Base-by-base conservation (phyloP, 1,140 invertebrate species). In the Papilio dardanus region DNA sequence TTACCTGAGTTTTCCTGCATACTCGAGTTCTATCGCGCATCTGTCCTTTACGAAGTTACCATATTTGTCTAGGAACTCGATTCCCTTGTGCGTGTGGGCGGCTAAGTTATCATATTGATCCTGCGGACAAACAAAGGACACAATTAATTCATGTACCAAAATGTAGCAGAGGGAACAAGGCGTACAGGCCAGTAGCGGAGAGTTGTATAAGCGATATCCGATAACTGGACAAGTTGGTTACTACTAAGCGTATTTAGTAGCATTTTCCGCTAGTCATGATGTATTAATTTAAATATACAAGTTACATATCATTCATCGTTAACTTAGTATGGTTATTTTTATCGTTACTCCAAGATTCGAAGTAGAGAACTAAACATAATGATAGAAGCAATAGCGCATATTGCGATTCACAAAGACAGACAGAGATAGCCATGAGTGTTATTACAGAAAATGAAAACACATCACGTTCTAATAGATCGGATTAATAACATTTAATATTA, bases 21-120 rank as follows among this genome's bases (percentile, higher is more conserved):
- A 99, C 95, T 99, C 99, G 86, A 96, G 95, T 95, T 99, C 99
- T 94, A 99, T 99, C 75, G 95, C 94, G 91, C 98, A 98, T 86
- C 99, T 94, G 88, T 99, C 99, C 81, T 98, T 96, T 69, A 99
- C 96, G 88, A 99, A 99, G 91, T 98, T 97, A 78, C 97, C 97
- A 95, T 97, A 99, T 94, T 96, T 96, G 91, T 99, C 99, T 91
- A 99, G 95, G 94, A 99, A 99, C 83, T 99, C 99, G 85, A 99
- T 99, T 86, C 99, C 99, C 94, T 98, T 99, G 91, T 98, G 96
- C 83, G 99, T 99, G 94, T 99, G 98, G 81, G 96, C 94, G 83
- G 98, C 96, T 92, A 99, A 96, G 95, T 98, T 98, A 86, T 99
- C 98, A 95, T 98, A 99, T 94, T 99, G 98, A 95, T 99, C 99